Base-by-base conservation (phyloP, 2,888 invertebrate genomes). In the Mallateleia sp. region DNA sequence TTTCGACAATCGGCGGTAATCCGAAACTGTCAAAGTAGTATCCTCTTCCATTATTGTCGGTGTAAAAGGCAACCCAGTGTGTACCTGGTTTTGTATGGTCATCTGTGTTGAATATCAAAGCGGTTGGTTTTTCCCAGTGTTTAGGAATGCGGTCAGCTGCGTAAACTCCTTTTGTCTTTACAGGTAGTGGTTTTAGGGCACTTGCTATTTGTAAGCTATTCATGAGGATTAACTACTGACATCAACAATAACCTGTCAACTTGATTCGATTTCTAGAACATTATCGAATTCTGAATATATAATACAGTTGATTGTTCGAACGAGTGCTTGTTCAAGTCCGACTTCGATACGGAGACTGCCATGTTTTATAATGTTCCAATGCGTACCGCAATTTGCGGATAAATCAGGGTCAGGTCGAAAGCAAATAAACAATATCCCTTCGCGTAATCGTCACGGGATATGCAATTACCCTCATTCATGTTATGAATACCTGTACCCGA, bases 241-340 rank as follows among this genome's bases (percentile, higher is more conserved):
- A 22, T 60, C 60, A 20, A 60, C 38, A 11, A 60, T 60, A 18
- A 38, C 50, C 14, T 72, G 78, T 20, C 84, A 56, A 24, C 66
- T 67, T 1, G 89, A 62, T 54, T 92, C 91, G 7, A 92, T 91
- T 75, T 93, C 91, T 20, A 93, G 81, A n/a, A 92, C 45, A 77
- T 92, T 93, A 60, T 93, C 91, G 58, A 90, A 93, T 67, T 93
- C 93, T 0, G 90, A 88, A 64, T 92, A 78, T 8, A 91, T 47
- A 8, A 93, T 74, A 15, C 89, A 89, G 66, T 89, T 69, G 2
- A 69, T 18, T 0, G 69, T 69, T 15, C n/a, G 28, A 2, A 6
- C 20, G 9, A 67, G 20, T 0, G 54, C 22, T 5, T 20, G 5
- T 8, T 8, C 6, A 88, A 72, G 92, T 0, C 90, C 81, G 25